A percentile compares a stretch with the other conserved stretches of the same genome.
These are phyloP conservation scores for Potamilus streckersoni DNA, from an alignment of 1,140 invertebrate genomes.

Conservation along the genomic window DNA sequence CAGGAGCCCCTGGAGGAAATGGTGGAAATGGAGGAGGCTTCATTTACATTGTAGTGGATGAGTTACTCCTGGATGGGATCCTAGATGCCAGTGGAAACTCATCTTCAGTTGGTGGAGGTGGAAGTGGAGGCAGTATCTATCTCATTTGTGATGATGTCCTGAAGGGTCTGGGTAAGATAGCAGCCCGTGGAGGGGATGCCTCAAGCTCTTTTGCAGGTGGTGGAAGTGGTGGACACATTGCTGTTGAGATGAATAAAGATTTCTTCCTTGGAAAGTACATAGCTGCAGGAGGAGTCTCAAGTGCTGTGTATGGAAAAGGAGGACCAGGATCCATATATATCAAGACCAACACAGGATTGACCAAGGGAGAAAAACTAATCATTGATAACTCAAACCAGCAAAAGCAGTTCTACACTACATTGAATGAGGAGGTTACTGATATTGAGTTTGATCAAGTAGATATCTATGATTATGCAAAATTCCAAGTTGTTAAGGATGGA, in stretches of 20 bases:
- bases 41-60: slow-evolving; percentile 40
- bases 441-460: slow-evolving; percentile 47
- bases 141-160: slow-evolving; percentile 35
- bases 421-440: slow-evolving; percentile 39
- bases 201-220: slow-evolving; percentile 35
- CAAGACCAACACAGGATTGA: slow-evolving; percentile 20
- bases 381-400: slow-evolving; percentile 52
- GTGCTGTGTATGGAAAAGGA: slow-evolving; percentile 38
- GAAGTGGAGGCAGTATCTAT: slow-evolving; percentile 56
- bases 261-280: slow-evolving; percentile 39
- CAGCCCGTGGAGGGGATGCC: slow-evolving; percentile 44
- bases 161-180: slow-evolving; percentile 46
- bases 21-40: slow-evolving; percentile 47
- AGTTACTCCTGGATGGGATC: slow-evolving; percentile 47
- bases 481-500: slow-evolving; percentile 46
- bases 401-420: slow-evolving; percentile 42
- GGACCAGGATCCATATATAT: slow-evolving; percentile 54
- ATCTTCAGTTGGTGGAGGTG: slow-evolving; percentile 41
- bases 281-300: slow-evolving; percentile 43
- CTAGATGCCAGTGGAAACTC: slow-evolving; percentile 39
- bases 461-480: slow-evolving; percentile 49
- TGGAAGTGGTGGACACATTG: slow-evolving; percentile 57
- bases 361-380: slow-evolving; percentile 38
- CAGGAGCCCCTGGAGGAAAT: slow-evolving; percentile 43
- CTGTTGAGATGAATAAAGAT: slow-evolving; percentile 37